These are phyloP conservation scores for Micromys minutus DNA, from an alignment of 2,113 vertebrate genomes.

Conservation along the genomic window DNA sequence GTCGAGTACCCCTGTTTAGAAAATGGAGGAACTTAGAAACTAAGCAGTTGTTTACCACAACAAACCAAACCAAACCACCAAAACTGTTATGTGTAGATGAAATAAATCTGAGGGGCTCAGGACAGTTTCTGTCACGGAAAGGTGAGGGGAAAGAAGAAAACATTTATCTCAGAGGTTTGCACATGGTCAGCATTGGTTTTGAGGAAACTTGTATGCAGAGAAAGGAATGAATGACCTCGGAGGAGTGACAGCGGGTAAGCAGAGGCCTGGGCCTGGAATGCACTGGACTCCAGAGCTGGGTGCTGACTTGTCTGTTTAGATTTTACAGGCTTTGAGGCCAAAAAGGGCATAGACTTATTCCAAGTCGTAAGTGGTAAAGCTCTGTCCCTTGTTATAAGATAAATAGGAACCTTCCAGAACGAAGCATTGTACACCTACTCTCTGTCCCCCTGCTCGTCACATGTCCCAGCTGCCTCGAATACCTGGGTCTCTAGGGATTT, in stretches of 20 bases:
- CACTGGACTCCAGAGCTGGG: background rate
- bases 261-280: background rate
- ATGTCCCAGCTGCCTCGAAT: background rate
- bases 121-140: background rate
- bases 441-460: background rate
- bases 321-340: background rate
- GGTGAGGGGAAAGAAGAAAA: background rate
- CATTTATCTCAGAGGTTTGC: background rate
- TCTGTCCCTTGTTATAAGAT: background rate
- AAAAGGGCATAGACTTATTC: background rate
- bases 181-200: constrained; percentile 15
- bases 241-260: background rate
- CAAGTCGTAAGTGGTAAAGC: background rate
- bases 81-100: background rate
- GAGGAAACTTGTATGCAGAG: background rate
- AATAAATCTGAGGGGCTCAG: background rate
- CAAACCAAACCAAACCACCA: background rate
- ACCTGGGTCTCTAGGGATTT: background rate
- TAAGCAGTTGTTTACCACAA: background rate
- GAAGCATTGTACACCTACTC: background rate
- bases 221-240: background rate
- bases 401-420: background rate
- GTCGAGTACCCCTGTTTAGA: background rate
- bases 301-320: background rate
- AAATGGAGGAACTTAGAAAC: constrained; percentile 48